Base-by-base conservation (phyloP, 2,888 invertebrate genomes). In the Laothoe populi region DNA sequence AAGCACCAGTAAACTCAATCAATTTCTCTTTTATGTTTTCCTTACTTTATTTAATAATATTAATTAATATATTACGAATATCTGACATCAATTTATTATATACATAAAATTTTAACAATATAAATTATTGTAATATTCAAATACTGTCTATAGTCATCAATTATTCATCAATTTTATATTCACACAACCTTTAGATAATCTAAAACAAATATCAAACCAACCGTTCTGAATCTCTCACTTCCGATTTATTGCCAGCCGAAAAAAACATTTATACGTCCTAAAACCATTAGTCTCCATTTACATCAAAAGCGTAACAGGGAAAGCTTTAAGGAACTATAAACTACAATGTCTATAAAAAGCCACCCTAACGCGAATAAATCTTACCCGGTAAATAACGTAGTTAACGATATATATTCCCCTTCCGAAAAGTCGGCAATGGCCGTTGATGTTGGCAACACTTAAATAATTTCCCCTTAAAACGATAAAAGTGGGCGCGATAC, bases 401-500 rank as follows among this genome's bases (percentile, higher is more conserved):
- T 87, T 88, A 87, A 80, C 82, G 79, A 83, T 84, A 82, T 83
- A 83, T 86, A 80, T 78, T 80, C 77, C 75, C 71, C 77, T 35
- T 19, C 53, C 71, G 70, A 81, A 82, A 81, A 70, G 76, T 71
- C 70, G 79, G 75, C 74, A 82, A 78, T 76, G 76, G 79, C 70
- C 77, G 77, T 77, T 77, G 79, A 79, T 82, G 78, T 77, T 78
- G 78, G 82, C 81, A 83, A 84, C 86, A 83, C 84, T 86, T 79
- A 82, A 82, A 81, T 79, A 78, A 81, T 81, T 81, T 68, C 69
- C 71, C 68, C 73, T 75, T 66, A 71, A 68, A 76, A 72, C 71
- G 72, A 75, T 78, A 76, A 76, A 72, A 76, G 72, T 68, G 74
- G 72, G 72, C 70, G 67, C 72, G 74, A 76, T 71, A 66, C 74